Evolutionary conservation across 1,140 invertebrate genomes (phyloP), one percentile per base, ranked within the genome.

Genomic region (Propsilocerus akamusi): DNA sequence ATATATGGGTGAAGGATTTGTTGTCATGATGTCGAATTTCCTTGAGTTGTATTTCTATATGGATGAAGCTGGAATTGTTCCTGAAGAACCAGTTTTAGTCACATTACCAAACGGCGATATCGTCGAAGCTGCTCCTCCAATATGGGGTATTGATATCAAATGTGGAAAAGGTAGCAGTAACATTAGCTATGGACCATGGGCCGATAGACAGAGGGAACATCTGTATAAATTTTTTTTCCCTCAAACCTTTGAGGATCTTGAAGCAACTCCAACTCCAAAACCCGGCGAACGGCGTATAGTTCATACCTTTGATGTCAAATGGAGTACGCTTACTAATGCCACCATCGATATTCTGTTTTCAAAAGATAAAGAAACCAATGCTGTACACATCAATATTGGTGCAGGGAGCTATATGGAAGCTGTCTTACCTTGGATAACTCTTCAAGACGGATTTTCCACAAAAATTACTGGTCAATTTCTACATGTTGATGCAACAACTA

Each of bases 1-100:
- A 26, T 95, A 86, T 56, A 98, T 98, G 93, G 93, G 92, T 17
- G 91, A 97, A 71, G 95, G 94, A 4, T 99, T 98, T 70, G 93
- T 96, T 7, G 77, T 99, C 7, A 78, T 97, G 67, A 93, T 92
- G 61, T 92, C 90, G 4, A 96, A 95, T 64, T 82, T 87, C 59
- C 83, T 97, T 53, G 87, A 96, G 61, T 68, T 96, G 23, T 96
- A 97, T 66, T 95, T 91, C 64, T 96, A 95, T 58, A 90, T 94
- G 84, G 93, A 97, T 67, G 89, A 96, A 67, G 82, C 92, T 32
- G 83, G 84, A 23, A 61, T 92, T 32, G 90, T 93, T 4, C 88
- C 88, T 1, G 82, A 88, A 59, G 83, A 89, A 59, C 90, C 89
- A 4, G 86, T 93, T 54, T 78, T 87, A 64, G 75, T 93, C n/a